Evolutionary conservation across 1,140 invertebrate genomes (phyloP).

Genomic region (Drosophila melanica): DNA sequence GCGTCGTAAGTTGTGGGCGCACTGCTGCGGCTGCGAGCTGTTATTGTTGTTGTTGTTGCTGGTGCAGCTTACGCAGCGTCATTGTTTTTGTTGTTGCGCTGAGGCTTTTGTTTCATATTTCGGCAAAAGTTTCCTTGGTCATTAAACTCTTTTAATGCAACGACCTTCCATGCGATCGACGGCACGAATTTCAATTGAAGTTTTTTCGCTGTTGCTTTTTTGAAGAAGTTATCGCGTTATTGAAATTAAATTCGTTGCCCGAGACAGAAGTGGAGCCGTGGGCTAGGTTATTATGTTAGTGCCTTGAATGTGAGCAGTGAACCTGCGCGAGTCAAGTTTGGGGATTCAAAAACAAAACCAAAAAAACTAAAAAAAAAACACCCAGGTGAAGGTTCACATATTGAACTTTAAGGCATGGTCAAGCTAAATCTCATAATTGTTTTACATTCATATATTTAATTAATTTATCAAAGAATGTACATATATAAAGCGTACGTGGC

Average conservation of each 20-base stretch:
- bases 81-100: conserved; percentile 24
- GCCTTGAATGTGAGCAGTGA: conserved; percentile 71
- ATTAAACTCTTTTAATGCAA: conserved; percentile 82
- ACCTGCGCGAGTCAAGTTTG: conserved; percentile 28
- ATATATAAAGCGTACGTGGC: not conserved
- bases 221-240: conserved; percentile 42
- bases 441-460: not conserved
- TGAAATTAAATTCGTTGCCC: conserved; percentile 35
- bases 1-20: conserved; percentile 45
- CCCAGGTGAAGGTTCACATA: conserved; percentile 38
- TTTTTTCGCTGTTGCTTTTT: conserved; percentile 45
- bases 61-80: conserved; percentile 63
- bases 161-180: conserved; percentile 77
- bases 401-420: conserved; percentile 41
- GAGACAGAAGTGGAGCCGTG: conserved; percentile 27
- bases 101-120: conserved; percentile 77
- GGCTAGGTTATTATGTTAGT: conserved; percentile 50
- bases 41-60: conserved; percentile 25
- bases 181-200: conserved; percentile 74
- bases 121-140: conserved; percentile 81
- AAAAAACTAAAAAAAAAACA: not conserved
- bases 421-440: conserved; percentile 11
- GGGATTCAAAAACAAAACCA: not conserved
- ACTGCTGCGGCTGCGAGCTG: conserved; percentile 5
- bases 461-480: not conserved